These are phyloP conservation scores for Luidia sarsii DNA, from an alignment of 53 echinoderm and acorn worm genomes.

Conservation along the genomic window DNA sequence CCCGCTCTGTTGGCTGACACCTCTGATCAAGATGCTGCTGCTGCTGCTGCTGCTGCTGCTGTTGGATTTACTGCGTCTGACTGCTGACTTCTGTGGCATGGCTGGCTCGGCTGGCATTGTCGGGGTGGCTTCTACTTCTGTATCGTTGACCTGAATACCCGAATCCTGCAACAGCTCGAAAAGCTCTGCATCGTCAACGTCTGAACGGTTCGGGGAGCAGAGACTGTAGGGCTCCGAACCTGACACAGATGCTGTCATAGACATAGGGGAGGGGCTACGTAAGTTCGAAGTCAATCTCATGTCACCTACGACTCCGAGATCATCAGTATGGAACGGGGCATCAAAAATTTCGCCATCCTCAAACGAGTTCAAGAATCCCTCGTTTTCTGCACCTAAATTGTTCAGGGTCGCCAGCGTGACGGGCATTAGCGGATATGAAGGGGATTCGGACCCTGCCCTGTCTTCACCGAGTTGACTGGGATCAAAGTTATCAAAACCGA, in stretches of 20 bases:
- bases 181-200: conserved; percentile 16
- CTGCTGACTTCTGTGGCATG: neutral
- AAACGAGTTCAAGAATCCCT: conserved; percentile 27
- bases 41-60: neutral
- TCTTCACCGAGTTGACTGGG: neutral
- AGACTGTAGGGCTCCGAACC: conserved; percentile 37
- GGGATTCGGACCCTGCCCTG: neutral
- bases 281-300: too few relatives aligned
- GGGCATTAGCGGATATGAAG: neutral
- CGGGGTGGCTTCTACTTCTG: neutral
- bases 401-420: conserved; percentile 16
- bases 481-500: conserved; percentile 3
- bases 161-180: neutral
- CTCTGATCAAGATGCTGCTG: neutral
- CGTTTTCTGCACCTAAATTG: neutral
- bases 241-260: conserved; percentile 41
- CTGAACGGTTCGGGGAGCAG: neutral
- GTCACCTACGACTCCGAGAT: too few relatives aligned
- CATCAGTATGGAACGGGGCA: too few relatives aligned
- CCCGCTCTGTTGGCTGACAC: conserved; percentile 18
- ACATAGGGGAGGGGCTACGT: conserved; percentile 43
- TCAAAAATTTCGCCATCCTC: conserved; percentile 33
- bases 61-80: neutral
- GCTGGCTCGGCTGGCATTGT: too few relatives aligned
- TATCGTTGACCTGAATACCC: neutral